These are phyloP conservation scores for Lagocephalus sceleratus DNA, from an alignment of 2,797 vertebrate species.

Conservation along the genomic window DNA sequence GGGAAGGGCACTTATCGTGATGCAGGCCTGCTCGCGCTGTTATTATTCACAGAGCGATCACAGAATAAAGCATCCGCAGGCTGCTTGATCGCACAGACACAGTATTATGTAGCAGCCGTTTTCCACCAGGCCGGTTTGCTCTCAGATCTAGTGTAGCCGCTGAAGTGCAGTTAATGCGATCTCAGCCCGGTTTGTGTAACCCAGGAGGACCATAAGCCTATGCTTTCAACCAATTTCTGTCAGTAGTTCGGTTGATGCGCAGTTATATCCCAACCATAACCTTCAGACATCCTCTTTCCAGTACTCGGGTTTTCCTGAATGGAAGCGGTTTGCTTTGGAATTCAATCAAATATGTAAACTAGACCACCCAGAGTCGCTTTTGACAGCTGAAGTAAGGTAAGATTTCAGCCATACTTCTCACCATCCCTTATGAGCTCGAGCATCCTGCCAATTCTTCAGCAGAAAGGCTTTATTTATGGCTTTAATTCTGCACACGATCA, in stretches of 20 bases:
- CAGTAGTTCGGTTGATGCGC: conserved; percentile 11
- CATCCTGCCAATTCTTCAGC: too few species aligned
- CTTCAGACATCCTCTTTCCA: background rate
- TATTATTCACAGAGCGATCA: background rate
- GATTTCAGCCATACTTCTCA: background rate
- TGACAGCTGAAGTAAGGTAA: background rate
- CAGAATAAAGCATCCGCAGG: too few species aligned
- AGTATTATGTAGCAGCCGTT: too few species aligned
- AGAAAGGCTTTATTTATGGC: background rate
- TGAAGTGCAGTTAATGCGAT: background rate
- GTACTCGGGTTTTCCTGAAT: background rate
- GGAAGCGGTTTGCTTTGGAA: background rate
- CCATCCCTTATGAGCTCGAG: too few species aligned
- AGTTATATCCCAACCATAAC: conserved; percentile 8
- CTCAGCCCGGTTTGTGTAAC: background rate
- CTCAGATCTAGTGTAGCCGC: too few species aligned
- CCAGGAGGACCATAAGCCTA: background rate
- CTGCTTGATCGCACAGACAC: too few species aligned
- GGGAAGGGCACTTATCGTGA: background rate
- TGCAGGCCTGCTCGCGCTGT: too few species aligned
- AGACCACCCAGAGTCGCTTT: background rate
- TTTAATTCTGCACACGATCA: background rate
- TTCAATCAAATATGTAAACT: background rate
- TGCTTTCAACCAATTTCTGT: background rate
- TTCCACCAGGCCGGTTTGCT: too few species aligned